These are phyloP conservation scores for Sycophaga agraensis DNA, from an alignment of 1,140 invertebrate genomes.

Conservation along the genomic window DNA sequence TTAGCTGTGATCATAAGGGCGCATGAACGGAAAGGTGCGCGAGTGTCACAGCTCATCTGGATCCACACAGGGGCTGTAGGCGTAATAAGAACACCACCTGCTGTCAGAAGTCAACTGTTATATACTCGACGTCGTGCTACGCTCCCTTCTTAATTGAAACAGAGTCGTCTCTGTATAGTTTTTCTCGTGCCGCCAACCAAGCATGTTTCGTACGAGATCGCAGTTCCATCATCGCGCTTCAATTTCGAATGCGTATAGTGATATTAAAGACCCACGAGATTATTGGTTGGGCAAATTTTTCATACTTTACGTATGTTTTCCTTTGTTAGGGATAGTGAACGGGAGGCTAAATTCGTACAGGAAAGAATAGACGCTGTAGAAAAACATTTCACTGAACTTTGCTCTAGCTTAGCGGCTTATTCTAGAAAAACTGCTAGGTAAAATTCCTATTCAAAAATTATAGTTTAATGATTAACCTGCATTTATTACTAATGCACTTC, in stretches of 20 bases:
- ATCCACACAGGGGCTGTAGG: background rate
- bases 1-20: no score
- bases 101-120: conserved; percentile 39
- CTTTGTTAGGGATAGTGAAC: conserved; percentile 53
- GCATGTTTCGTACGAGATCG: conserved; percentile 45
- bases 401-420: conserved; percentile 66
- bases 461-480: no score
- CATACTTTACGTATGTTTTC: background rate
- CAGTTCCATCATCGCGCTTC: no score
- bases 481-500: no score
- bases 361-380: conserved; percentile 70
- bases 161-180: background rate
- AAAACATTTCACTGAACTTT: conserved; percentile 69
- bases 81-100: conserved; percentile 34
- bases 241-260: no score
- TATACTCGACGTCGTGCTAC: background rate
- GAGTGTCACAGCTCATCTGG: background rate
- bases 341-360: conserved; percentile 72
- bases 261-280: no score
- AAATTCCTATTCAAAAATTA: no score
- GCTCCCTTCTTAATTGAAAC: background rate
- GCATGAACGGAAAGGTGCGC: no score
- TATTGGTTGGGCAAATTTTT: no score
- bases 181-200: background rate
- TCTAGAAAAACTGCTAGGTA: conserved; percentile 71